Conservation (phyloP, 2,797 vertebrate genomes). For the Schizopygopsis pylzovi region DNA sequence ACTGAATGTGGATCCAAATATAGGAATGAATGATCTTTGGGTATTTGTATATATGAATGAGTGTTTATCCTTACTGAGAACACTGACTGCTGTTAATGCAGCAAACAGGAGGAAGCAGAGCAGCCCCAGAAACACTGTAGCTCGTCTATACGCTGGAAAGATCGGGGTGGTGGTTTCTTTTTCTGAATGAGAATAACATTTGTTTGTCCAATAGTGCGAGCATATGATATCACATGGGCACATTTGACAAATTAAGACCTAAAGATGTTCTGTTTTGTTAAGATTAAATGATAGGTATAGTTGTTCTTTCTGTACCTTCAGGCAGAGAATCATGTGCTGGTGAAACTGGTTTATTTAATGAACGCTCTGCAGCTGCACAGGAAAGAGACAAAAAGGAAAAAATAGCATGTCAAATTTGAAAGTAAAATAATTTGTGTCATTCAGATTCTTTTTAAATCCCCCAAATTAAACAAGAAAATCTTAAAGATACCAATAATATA, state of each 20-base stretch:
- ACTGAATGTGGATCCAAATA: not conserved
- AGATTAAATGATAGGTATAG: too few relatives aligned
- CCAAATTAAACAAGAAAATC: too few relatives aligned
- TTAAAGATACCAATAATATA: too few relatives aligned
- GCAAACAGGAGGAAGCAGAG: constrained; percentile 59
- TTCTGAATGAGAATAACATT: constrained; percentile 1
- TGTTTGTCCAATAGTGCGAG: not conserved
- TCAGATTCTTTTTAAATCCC: too few relatives aligned
- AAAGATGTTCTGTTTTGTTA: not conserved
- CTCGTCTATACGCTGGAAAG: not conserved
- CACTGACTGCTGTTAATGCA: constrained; percentile 49
- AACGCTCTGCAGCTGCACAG: not conserved
- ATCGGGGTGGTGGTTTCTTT: not conserved
- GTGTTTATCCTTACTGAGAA: constrained; percentile 62
- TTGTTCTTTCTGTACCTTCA: not conserved
- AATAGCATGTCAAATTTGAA: not conserved
- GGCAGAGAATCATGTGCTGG: not conserved
- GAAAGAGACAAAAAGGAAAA: not conserved
- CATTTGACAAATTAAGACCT: not conserved
- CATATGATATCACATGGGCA: not conserved
- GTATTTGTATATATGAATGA: not conserved
- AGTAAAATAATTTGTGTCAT: not conserved
- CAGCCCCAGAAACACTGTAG: constrained; percentile 57
- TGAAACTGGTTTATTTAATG: not conserved
- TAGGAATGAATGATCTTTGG: not conserved